These are phyloP conservation scores for Penaeus vannamei DNA, from an alignment of 1,140 invertebrate genomes.

Conservation along the genomic window DNA sequence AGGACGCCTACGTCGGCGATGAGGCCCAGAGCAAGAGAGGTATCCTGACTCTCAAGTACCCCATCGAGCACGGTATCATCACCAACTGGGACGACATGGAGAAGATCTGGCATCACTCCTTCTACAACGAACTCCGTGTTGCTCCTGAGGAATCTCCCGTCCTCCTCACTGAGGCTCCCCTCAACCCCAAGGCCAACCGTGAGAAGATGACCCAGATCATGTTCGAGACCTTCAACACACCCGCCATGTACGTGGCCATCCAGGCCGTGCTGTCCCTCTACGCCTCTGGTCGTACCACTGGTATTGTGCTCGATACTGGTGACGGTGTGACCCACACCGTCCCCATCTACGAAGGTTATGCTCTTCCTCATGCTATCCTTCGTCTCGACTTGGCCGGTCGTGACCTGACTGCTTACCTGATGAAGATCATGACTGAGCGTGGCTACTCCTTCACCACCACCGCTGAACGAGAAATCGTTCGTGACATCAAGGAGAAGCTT, in stretches of 20 bases:
- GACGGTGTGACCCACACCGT: conserved; percentile 96
- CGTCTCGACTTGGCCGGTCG: conserved; percentile 90
- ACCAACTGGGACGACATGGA: conserved; percentile 99
- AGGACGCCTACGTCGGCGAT: conserved; percentile 91
- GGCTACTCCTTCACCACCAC: conserved; percentile 73
- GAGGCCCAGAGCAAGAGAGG: conserved; percentile 93
- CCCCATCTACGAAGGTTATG: conserved; percentile 93
- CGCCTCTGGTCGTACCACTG: conserved; percentile 94
- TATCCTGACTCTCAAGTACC: conserved; percentile 93
- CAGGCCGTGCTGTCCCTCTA: conserved; percentile 93
- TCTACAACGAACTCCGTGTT: conserved; percentile 95
- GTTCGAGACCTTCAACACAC: conserved; percentile 95
- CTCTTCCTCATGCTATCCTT: conserved; percentile 88
- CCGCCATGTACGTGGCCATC: conserved; percentile 93
- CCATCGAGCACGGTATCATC: conserved; percentile 95
- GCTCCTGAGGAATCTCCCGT: conserved; percentile 95
- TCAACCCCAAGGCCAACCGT: conserved; percentile 91
- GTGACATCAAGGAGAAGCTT: conserved; percentile 84
- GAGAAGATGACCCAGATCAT: conserved; percentile 93
- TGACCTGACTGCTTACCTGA: conserved; percentile 90
- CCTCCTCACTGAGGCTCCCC: conserved; percentile 89
- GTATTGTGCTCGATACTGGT: conserved; percentile 92
- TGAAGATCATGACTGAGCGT: conserved; percentile 92
- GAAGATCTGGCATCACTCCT: conserved; percentile 96
- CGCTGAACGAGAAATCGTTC: conserved; percentile 90